phyloP scores from a whole-genome alignment of 1,140 invertebrate species.

The Sesamia nonagrioides region DNA sequence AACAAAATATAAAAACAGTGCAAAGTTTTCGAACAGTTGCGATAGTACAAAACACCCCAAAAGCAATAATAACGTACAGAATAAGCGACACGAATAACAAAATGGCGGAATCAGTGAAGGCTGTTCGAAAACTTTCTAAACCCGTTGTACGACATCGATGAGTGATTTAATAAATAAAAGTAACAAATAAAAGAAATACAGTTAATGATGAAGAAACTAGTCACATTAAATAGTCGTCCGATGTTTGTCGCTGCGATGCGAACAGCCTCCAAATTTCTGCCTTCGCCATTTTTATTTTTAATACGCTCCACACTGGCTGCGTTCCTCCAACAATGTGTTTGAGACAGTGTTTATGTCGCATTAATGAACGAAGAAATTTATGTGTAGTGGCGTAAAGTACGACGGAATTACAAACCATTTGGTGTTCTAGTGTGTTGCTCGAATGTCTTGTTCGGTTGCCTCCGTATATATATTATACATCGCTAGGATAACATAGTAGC shows the following conservation, averaged over 20 bases:
- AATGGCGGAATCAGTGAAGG: conserved; percentile 89
- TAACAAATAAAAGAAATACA: conserved; percentile 73
- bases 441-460: not conserved
- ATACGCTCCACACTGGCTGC: conserved; percentile 66
- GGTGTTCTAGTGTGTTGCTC: conserved; percentile 1
- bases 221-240: conserved; percentile 71
- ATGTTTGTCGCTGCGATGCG: conserved; percentile 81
- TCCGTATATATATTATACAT: not conserved
- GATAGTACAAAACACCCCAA: conserved; percentile 76
- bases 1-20: conserved; percentile 69
- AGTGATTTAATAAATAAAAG: conserved; percentile 61
- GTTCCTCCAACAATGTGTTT: conserved; percentile 63
- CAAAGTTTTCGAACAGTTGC: conserved; percentile 90
- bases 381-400: conserved; percentile 16
- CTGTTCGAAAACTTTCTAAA: conserved; percentile 91
- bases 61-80: conserved; percentile 68
- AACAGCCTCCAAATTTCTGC: conserved; percentile 90
- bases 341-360: conserved; percentile 44
- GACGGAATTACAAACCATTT: conserved; percentile 22
- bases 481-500: too few relatives aligned
- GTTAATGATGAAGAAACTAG: conserved; percentile 72
- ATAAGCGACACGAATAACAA: conserved; percentile 69
- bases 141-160: conserved; percentile 70
- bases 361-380: conserved; percentile 38
- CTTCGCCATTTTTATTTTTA: conserved; percentile 80